A percentile compares a stretch with the other conserved stretches of the same genome.
Evolutionary conservation across 1,140 invertebrate species (phyloP).

Genomic region (Monomorium pharaonis): DNA sequence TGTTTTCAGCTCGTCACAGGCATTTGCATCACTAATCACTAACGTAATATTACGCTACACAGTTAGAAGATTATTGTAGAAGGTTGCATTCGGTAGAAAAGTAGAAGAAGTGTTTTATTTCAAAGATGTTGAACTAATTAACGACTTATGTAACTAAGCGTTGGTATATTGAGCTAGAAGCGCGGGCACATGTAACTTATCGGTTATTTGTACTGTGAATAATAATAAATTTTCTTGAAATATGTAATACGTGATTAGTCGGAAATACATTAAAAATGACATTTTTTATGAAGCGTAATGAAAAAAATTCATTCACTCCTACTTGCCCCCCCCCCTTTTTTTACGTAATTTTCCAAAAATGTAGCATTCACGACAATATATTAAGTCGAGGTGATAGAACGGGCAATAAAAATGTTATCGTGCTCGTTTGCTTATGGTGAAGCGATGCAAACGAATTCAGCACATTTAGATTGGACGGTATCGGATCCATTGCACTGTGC

Average conservation of each 20-base stretch:
- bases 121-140: neutral
- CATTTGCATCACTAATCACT: constrained; percentile 13
- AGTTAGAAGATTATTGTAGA: too few relatives aligned
- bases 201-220: neutral
- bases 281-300: neutral
- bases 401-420: constrained; percentile 69
- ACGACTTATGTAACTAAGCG: neutral
- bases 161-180: neutral
- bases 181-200: neutral
- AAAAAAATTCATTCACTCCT: neutral
- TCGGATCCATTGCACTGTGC: constrained; percentile 42
- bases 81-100: neutral
- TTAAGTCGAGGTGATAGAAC: constrained; percentile 49
- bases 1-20: neutral
- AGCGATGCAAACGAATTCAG: constrained; percentile 70
- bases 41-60: constrained; percentile 4
- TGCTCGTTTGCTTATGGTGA: constrained; percentile 54
- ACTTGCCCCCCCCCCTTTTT: neutral
- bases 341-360: constrained; percentile 18
- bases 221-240: neutral
- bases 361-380: neutral
- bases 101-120: neutral
- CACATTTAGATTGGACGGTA: constrained; percentile 69
- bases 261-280: neutral
- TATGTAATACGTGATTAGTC: neutral